These are phyloP conservation scores for Cataglyphis rosenhaueri DNA, from an alignment of 2,888 invertebrate genomes.

Conservation along the genomic window DNA sequence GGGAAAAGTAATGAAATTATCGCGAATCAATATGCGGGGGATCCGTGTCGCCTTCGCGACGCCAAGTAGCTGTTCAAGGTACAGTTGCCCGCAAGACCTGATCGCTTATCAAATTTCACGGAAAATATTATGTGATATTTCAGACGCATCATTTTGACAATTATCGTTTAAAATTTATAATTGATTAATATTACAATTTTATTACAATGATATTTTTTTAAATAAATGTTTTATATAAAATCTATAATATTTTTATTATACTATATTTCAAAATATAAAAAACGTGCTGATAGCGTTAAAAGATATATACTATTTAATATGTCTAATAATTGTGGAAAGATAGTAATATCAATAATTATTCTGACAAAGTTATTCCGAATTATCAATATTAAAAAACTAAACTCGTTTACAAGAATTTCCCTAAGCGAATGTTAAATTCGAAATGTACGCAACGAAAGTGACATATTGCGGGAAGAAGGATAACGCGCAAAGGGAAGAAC, in stretches of 20 bases:
- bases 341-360: background rate
- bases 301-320: background rate
- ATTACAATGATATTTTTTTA: background rate
- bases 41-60: constrained; percentile 65
- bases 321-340: background rate
- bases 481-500: constrained; percentile 58
- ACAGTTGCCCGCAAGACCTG: constrained; percentile 71
- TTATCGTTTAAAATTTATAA: constrained; percentile 34
- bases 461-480: constrained; percentile 53
- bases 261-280: background rate
- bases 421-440: constrained; percentile 8
- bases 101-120: constrained; percentile 45
- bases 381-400: background rate
- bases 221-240: background rate
- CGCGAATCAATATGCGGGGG: constrained; percentile 75
- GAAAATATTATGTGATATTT: background rate
- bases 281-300: background rate
- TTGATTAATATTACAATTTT: background rate
- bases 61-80: constrained; percentile 67
- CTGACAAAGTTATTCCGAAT: background rate
- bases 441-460: constrained; percentile 47
- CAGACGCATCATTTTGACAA: background rate
- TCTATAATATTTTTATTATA: background rate
- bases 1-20: constrained; percentile 76
- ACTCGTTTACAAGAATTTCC: background rate